Percentiles rank a stretch among this genome's conserved stretches.
phyloP scores from a whole-genome alignment of 2,888 invertebrate genomes.

The Pedicia rivosa region DNA sequence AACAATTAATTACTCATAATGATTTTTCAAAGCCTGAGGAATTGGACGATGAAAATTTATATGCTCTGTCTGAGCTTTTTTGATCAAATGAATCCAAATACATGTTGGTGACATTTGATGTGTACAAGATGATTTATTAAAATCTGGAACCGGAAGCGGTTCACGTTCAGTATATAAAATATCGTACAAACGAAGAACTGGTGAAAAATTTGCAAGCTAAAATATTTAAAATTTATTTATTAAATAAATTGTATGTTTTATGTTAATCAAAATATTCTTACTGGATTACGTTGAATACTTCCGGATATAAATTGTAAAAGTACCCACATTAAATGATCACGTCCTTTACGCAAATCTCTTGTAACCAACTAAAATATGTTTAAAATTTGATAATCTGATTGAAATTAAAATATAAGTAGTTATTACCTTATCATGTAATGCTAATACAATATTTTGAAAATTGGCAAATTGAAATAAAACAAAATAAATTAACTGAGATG shows the following conservation, averaged over 20 bases:
- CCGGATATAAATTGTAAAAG: conserved; percentile 93
- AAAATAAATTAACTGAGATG: conserved; percentile 87
- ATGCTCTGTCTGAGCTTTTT: conserved; percentile 81
- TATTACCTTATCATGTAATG: conserved; percentile 63
- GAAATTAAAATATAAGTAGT: background rate
- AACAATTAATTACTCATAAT: conserved; percentile 53
- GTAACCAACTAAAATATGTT: conserved; percentile 48
- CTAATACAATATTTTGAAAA: conserved; percentile 83
- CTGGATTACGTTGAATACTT: conserved; percentile 85
- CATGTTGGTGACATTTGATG: conserved; percentile 85
- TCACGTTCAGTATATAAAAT: conserved; percentile 86
- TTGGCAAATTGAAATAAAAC: conserved; percentile 87
- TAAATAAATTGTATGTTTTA: background rate
- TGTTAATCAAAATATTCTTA: conserved; percentile 25
- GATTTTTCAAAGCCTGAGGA: conserved; percentile 65
- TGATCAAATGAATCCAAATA: conserved; percentile 91
- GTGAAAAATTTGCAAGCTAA: conserved; percentile 67
- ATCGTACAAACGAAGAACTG: conserved; percentile 82
- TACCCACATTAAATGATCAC: conserved; percentile 99
- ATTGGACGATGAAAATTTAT: conserved; percentile 59
- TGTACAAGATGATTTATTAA: conserved; percentile 68
- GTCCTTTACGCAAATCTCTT: conserved; percentile 69
- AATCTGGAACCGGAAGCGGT: conserved; percentile 77
- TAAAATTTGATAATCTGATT: background rate
- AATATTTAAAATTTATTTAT: conserved; percentile 9